Evolutionary conservation across 64 coral and sea anemone species (phyloP).

Genomic region (Platygyra sinensis): DNA sequence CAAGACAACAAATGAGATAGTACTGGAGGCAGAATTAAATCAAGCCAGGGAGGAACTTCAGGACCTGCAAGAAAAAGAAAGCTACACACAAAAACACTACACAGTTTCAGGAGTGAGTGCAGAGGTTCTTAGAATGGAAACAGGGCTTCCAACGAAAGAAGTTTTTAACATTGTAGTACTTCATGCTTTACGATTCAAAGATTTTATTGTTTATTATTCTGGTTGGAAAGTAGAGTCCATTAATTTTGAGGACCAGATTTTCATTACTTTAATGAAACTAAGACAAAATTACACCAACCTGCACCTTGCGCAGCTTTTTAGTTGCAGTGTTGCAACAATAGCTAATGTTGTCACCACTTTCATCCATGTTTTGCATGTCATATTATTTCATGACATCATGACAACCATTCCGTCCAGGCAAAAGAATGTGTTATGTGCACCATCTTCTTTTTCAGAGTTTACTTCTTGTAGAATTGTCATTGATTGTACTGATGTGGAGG

Average conservation of each 20-base stretch:
- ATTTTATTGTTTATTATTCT: slow-evolving; percentile 20
- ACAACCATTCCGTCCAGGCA: slow-evolving; percentile 27
- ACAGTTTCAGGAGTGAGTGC: neutral
- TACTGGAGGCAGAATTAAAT: neutral
- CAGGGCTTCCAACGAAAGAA: slow-evolving; percentile 31
- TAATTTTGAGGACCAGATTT: slow-evolving; percentile 8
- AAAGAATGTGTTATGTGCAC: slow-evolving; percentile 16
- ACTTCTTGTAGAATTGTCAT: slow-evolving; percentile 36
- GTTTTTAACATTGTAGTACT: slow-evolving; percentile 18
- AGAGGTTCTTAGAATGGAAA: slow-evolving; percentile 22
- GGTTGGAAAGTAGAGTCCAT: slow-evolving; percentile 24
- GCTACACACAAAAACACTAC: neutral
- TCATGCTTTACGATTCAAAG: slow-evolving; percentile 17
- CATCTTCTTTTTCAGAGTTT: slow-evolving; percentile 37
- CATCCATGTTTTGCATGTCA: neutral
- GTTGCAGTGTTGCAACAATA: slow-evolving; percentile 27
- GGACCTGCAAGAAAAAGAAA: neutral
- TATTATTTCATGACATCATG: slow-evolving; percentile 23
- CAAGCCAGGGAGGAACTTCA: slow-evolving; percentile 3
- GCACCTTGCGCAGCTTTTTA: slow-evolving; percentile 18
- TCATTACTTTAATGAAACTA: no score
- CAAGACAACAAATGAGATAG: neutral
- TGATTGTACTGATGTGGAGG: slow-evolving; percentile 35
- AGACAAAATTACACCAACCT: no score
- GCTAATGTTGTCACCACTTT: slow-evolving; percentile 36